Conservation (phyloP, 53 echinoderm and acorn worm genomes). For the Henricia sp. region DNA sequence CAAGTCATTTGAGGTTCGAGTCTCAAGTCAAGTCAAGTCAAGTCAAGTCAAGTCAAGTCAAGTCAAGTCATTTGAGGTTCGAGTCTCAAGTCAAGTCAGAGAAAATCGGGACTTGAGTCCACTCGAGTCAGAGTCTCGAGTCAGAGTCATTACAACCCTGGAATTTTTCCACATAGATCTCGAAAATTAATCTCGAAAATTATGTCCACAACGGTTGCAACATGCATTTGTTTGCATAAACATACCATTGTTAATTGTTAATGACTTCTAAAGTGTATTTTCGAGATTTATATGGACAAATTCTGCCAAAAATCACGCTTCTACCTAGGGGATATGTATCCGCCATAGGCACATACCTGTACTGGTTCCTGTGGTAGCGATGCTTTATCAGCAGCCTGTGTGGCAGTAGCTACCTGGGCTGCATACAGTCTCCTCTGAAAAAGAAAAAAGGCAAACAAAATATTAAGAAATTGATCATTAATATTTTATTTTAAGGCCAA, state of each 20-base stretch:
- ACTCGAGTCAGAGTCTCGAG: too few relatives aligned
- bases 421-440: slow-evolving; percentile 77
- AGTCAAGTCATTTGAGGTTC: too few relatives aligned
- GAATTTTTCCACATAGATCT: too few relatives aligned
- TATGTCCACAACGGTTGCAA: too few relatives aligned
- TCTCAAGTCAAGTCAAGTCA: too few relatives aligned
- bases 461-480: not conserved
- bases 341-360: slow-evolving; percentile 65
- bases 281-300: too few relatives aligned
- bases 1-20: too few relatives aligned
- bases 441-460: slow-evolving; percentile 10
- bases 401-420: slow-evolving; percentile 78
- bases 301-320: not conserved
- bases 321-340: not conserved
- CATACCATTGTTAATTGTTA: not conserved
- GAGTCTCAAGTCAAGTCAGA: too few relatives aligned
- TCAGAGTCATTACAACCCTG: too few relatives aligned
- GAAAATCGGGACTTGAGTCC: too few relatives aligned
- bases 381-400: slow-evolving; percentile 57
- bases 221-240: not conserved
- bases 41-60: too few relatives aligned
- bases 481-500: not conserved
- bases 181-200: too few relatives aligned
- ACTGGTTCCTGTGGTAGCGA: slow-evolving; percentile 72
- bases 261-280: not conserved